Evolutionary conservation across 2,888 invertebrate species (phyloP).

Genomic region (Ormyrus labotus): DNA sequence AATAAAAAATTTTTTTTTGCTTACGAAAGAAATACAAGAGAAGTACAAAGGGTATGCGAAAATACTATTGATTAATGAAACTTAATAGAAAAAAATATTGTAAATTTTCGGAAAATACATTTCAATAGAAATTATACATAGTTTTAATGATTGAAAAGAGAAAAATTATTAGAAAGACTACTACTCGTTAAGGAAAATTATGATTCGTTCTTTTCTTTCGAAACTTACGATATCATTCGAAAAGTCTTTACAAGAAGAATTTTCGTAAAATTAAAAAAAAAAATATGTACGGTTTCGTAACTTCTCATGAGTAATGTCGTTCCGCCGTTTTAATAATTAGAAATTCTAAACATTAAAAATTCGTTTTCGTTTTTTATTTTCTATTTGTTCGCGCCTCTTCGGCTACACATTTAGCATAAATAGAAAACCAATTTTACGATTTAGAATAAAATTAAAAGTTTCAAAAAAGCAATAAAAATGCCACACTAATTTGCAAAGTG

Average conservation of each 20-base stretch:
- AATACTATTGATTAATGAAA: slow-evolving; percentile 35
- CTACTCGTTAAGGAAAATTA: slow-evolving; percentile 10
- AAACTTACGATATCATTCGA: slow-evolving; percentile 27
- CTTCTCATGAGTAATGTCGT: slow-evolving; percentile 36
- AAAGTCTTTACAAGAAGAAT: background rate
- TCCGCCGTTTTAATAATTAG: slow-evolving; percentile 39
- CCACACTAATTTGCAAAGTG: too few relatives aligned
- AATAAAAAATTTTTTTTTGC: slow-evolving; percentile 5
- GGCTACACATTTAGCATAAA: background rate
- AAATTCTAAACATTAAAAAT: slow-evolving; percentile 27
- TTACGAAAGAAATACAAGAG: slow-evolving; percentile 23
- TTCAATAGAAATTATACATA: slow-evolving; percentile 17
- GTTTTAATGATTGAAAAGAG: slow-evolving; percentile 20
- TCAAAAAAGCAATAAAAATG: too few relatives aligned
- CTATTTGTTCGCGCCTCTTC: slow-evolving; percentile 34
- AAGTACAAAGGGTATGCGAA: slow-evolving; percentile 48
- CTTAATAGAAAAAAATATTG: slow-evolving; percentile 26
- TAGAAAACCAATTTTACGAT: too few relatives aligned
- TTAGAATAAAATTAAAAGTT: too few relatives aligned
- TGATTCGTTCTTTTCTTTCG: slow-evolving; percentile 15
- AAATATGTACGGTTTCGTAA: slow-evolving; percentile 36
- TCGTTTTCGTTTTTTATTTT: slow-evolving; percentile 29
- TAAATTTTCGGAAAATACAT: slow-evolving; percentile 33
- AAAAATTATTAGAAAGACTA: slow-evolving; percentile 17
- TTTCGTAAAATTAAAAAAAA: slow-evolving; percentile 14